These are phyloP conservation scores for Chelon labrosus DNA, from an alignment of 2,797 vertebrate genomes.

Conservation along the genomic window DNA sequence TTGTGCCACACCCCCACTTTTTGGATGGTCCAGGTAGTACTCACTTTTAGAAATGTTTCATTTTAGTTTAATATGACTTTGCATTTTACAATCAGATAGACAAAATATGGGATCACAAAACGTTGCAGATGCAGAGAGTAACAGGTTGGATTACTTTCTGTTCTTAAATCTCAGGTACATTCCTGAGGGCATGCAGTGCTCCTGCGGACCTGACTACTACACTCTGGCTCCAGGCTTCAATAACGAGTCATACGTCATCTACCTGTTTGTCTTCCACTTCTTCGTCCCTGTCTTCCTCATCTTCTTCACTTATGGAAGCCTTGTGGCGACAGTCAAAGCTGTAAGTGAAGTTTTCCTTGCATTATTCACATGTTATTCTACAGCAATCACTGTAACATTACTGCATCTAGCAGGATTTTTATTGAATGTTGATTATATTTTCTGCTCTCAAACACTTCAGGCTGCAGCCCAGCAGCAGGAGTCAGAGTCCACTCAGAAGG, in stretches of 20 bases:
- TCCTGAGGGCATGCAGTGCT: slow-evolving; percentile 88
- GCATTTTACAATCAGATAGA: not conserved
- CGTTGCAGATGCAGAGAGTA: not conserved
- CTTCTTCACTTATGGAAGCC: slow-evolving; percentile 87
- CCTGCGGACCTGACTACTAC: slow-evolving; percentile 88
- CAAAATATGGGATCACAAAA: not conserved
- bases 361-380: not conserved
- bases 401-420: not conserved
- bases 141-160: not conserved
- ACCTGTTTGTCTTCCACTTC: slow-evolving; percentile 87
- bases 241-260: slow-evolving; percentile 88
- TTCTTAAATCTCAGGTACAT: slow-evolving; percentile 77
- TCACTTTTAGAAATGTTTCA: not conserved
- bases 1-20: slow-evolving; percentile 83
- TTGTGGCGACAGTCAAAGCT: slow-evolving; percentile 88
- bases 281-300: slow-evolving; percentile 78
- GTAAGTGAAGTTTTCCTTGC: slow-evolving; percentile 60
- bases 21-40: slow-evolving; percentile 86
- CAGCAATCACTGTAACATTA: no score
- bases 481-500: slow-evolving; percentile 89
- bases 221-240: slow-evolving; percentile 86
- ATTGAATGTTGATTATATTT: no score
- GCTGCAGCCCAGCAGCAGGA: slow-evolving; percentile 90
- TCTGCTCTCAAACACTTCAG: slow-evolving; percentile 43
- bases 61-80: not conserved